Conservation (phyloP, 2,797 vertebrate species). For the Perodicticus potto region DNA sequence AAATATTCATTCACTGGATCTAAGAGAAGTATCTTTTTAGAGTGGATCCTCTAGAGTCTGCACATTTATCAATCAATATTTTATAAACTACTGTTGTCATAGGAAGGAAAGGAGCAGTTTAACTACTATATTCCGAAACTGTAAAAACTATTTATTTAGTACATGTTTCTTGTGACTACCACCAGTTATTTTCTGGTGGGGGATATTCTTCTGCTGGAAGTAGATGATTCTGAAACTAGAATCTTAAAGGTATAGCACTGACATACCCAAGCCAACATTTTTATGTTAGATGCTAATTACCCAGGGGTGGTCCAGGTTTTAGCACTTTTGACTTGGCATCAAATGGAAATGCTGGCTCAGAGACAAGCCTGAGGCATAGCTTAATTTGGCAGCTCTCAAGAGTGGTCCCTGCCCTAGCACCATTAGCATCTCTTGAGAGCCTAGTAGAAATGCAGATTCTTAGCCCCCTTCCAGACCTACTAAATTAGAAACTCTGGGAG, state of each 20-base stretch:
- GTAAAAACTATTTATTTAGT: background rate
- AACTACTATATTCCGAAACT: background rate
- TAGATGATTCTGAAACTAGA: background rate
- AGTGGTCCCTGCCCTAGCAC: background rate
- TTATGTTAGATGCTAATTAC: rapidly evolving
- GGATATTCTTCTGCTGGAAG: background rate
- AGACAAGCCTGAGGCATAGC: background rate
- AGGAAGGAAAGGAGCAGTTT: background rate
- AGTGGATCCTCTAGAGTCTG: background rate
- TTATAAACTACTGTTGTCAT: background rate
- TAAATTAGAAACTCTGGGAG: background rate
- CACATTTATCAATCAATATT: background rate
- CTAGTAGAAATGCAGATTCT: background rate
- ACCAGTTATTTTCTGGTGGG: background rate
- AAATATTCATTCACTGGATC: background rate
- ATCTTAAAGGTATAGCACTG: background rate
- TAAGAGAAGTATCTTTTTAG: background rate
- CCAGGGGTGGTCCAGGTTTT: background rate
- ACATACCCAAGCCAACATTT: background rate
- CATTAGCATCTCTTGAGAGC: background rate
- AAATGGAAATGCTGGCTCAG: background rate
- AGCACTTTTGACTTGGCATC: background rate
- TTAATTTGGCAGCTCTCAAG: background rate
- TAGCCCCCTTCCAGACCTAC: background rate
- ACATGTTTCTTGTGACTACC: rapidly evolving